These are phyloP conservation scores for Platysteira castanea DNA, from an alignment of 2,113 vertebrate species.

Conservation along the genomic window DNA sequence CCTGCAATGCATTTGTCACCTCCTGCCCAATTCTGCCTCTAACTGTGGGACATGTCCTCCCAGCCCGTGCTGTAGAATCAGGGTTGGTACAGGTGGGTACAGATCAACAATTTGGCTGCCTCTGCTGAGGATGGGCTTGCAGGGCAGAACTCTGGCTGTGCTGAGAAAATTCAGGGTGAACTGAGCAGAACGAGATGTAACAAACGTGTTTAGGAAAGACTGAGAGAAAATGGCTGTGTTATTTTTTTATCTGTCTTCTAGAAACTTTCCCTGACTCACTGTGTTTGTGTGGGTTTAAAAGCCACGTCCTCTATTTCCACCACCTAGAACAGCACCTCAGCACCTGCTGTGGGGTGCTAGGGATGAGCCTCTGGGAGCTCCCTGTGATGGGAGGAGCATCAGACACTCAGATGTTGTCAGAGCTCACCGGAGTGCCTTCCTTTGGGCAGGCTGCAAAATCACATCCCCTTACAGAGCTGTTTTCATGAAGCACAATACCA, in stretches of 20 bases:
- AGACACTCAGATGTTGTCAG: not conserved
- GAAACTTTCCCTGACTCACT: not conserved
- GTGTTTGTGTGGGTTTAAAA: not conserved
- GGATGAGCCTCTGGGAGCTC: not conserved
- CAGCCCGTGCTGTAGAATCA: not conserved
- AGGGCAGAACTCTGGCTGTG: not conserved
- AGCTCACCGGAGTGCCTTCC: not conserved
- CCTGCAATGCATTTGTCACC: not conserved
- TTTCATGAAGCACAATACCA: not conserved
- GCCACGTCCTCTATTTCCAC: not conserved
- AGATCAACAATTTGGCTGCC: not conserved
- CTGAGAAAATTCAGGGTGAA: not conserved
- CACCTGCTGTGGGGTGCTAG: not conserved
- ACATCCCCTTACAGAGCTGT: not conserved
- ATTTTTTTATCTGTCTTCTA: not conserved
- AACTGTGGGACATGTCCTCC: not conserved
- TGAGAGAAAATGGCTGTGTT: not conserved
- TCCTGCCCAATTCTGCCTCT: not conserved
- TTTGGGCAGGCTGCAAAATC: not conserved
- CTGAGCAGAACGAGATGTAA: not conserved
- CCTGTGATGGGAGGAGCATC: not conserved
- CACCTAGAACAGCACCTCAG: not conserved
- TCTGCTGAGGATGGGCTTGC: not conserved
- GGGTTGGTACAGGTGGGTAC: not conserved
- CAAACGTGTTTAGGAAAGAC: not conserved